A percentile compares a stretch with the other conserved stretches of the same genome.
Conservation (phyloP, 2,113 vertebrate genomes). For the Ctenodactylus gundi region DNA sequence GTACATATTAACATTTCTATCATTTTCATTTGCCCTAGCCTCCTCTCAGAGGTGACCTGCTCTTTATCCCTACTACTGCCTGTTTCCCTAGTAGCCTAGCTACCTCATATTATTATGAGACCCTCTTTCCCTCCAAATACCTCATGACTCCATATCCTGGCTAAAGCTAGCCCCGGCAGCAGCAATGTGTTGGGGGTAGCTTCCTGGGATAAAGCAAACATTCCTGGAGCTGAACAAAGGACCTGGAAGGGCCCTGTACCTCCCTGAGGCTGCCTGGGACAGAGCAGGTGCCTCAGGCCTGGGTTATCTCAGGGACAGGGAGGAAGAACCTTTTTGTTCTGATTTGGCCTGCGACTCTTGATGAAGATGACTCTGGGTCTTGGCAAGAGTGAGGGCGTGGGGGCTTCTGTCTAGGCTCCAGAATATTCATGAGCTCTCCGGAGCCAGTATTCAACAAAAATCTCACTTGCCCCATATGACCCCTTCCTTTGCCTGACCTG, state of each 20-base stretch:
- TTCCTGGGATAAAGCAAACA: conserved; percentile 64
- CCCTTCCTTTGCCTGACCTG: not conserved
- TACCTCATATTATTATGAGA: not conserved
- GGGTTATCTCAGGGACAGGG: not conserved
- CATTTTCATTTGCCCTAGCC: not conserved
- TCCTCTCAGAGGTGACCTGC: not conserved
- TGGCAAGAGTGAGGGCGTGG: too few relatives aligned
- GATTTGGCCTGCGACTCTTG: not conserved
- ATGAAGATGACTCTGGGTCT: not conserved
- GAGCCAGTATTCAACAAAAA: not conserved
- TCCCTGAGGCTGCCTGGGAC: not conserved
- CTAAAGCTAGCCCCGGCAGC: not conserved
- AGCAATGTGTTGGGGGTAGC: not conserved
- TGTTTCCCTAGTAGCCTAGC: conserved; percentile 45
- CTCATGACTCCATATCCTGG: not conserved
- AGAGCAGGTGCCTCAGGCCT: not conserved
- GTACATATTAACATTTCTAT: not conserved
- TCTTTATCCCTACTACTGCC: not conserved
- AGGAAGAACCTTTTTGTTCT: not conserved
- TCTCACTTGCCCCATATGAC: not conserved
- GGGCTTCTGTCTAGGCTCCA: not conserved
- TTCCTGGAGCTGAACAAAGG: conserved; percentile 50
- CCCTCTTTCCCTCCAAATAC: not conserved
- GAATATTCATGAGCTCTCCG: not conserved
- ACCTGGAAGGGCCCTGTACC: not conserved